Conservation (phyloP, 2,888 invertebrate species). For the Diabrotica balteata region DNA sequence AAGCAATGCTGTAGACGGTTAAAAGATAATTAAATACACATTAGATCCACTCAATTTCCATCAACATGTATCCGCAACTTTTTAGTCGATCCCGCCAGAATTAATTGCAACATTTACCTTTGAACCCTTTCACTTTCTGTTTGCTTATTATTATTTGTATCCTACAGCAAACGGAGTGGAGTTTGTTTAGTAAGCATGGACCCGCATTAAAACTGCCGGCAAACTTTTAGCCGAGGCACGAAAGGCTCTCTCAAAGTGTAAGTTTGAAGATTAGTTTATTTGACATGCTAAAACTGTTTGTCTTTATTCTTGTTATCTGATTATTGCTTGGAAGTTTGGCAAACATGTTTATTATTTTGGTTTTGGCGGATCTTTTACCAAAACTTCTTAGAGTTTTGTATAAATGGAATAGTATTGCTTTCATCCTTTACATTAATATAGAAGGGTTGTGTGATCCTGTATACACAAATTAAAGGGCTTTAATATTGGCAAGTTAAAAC, state of each 20-base stretch:
- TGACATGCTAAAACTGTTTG: constrained; percentile 23
- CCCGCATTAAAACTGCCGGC: constrained; percentile 9
- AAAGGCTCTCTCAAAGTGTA: constrained; percentile 1
- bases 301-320: constrained; percentile 25
- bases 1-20: too few relatives aligned
- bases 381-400: not conserved
- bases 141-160: constrained; percentile 1
- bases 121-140: not conserved
- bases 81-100: too few relatives aligned
- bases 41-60: too few relatives aligned
- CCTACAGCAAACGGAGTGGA: not conserved
- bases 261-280: constrained; percentile 3
- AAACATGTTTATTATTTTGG: not conserved
- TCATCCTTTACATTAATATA: too few relatives aligned
- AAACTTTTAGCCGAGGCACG: not conserved
- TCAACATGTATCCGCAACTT: too few relatives aligned
- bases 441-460: too few relatives aligned
- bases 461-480: too few relatives aligned
- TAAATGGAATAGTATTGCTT: too few relatives aligned
- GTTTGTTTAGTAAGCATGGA: constrained; percentile 5
- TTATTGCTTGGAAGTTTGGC: constrained; percentile 15
- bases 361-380: not conserved
- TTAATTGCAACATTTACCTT: not conserved
- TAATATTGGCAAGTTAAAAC: too few relatives aligned
- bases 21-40: too few relatives aligned